Evolutionary conservation across 2,888 invertebrate species (phyloP).

Genomic region (Corythucha ciliata): DNA sequence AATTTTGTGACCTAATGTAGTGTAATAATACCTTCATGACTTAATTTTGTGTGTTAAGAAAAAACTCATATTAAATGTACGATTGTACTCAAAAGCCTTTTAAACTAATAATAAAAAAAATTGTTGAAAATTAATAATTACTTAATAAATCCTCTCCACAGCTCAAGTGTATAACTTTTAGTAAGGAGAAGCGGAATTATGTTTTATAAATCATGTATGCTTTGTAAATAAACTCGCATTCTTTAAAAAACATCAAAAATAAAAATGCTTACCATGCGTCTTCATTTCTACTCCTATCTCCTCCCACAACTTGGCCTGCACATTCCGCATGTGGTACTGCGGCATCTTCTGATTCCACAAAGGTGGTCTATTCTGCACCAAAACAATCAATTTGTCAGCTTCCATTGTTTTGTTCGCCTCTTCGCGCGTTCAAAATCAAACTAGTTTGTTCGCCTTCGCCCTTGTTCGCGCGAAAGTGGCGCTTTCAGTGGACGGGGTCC

Average conservation of each 20-base stretch:
- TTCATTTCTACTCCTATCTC: conserved; percentile 1
- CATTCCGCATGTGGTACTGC: conserved; percentile 5
- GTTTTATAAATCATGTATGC: too few species aligned
- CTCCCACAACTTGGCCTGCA: conserved; percentile 7
- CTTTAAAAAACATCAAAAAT: not conserved
- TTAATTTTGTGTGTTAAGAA: too few species aligned
- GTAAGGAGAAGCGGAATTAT: too few species aligned
- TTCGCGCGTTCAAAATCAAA: conserved; percentile 2
- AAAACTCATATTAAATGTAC: too few species aligned
- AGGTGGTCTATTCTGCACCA: conserved; percentile 11
- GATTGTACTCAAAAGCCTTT: too few species aligned
- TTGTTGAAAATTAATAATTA: too few species aligned
- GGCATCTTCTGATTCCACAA: not conserved
- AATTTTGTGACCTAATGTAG: too few species aligned
- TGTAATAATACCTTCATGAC: too few species aligned
- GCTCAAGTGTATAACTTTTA: too few species aligned
- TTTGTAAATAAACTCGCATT: too few species aligned
- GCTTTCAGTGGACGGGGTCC: conserved; percentile 6
- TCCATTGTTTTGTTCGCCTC: not conserved
- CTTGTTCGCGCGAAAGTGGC: not conserved
- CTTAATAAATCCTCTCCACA: too few species aligned
- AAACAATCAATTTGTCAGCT: conserved; percentile 1
- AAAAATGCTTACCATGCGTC: not conserved
- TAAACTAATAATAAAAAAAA: too few species aligned
- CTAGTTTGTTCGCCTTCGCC: conserved; percentile 1